Base-by-base conservation (phyloP, 2,888 invertebrate genomes). In the Arenicola marina region DNA sequence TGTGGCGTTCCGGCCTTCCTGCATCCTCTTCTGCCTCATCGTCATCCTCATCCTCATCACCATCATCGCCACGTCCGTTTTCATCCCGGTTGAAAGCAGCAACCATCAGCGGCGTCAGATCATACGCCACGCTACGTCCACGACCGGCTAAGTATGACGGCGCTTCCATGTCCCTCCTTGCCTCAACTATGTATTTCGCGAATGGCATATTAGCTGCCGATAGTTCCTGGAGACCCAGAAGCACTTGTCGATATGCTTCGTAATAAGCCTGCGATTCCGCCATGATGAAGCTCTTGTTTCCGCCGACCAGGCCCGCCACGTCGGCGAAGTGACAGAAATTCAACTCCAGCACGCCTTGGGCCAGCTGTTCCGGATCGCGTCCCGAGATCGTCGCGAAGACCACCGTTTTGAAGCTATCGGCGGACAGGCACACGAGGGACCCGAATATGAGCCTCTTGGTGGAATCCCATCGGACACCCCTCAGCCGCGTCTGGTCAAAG, bases 191-290 rank as follows among this genome's bases (percentile, higher is more conserved):
- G 45, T 48, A 28, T 48, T 28, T 86, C 56, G 86, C 84, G 87
- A 92, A 88, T 0, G 91, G 90, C 72, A 92, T 87, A 48, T 34
- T 33, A 11, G 29, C 44, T 24, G 48, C 64, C 18, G 83, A 83
- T 56, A 89, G 86, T 0, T 82, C 81, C 74, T 90, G 87, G 24
- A 93, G 77, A 7, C 89, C 89, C 70, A 86, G 87, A 57, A 91
- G 83, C 0, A 91, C 89, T 74, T 89, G 88, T 65, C 88, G 86
- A 75, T 92, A 92, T 0, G 92, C 90, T 74, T 91, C 91, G 76
- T 92, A 92, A 78, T 89, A 92, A 0, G 90, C 88, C 60, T 88
- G 88, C 61, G 90, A 89, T 78, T 92, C 91, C 2, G 90, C 86
- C 89, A 92, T 89, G 28, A 48, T 38, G 11, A 46, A 56, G 11